Evolutionary conservation across 2,113 vertebrate species (phyloP), one percentile per base, ranked within the genome.

Genomic region (Colius striatus): DNA sequence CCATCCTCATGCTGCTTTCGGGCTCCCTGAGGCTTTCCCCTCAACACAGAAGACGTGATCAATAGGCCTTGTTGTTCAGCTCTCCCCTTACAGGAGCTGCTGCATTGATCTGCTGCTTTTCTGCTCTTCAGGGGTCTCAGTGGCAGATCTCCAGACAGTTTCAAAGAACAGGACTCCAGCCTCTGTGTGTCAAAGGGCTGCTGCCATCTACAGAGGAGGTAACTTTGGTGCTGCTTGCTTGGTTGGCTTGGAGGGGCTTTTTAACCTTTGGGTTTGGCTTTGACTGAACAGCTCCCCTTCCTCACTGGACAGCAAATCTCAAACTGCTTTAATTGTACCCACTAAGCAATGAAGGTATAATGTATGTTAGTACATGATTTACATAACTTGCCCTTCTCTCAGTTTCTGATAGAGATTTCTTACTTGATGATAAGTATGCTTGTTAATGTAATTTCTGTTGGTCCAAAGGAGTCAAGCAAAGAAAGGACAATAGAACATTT

Each of bases 281-380:
- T 34, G 27, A 71, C 48, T 57, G 19, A 93, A 61, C 3, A 81
- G 34, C 8, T 55, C 34, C 16, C 22, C 6, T 61, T 84, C 41
- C 9, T 81, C 60, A 3, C 3, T 71, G 19, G 26, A 74, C 61
- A 71, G 22, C 29, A 85, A 66, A 55, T 8, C 22, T 43, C 57
- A 34, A 62, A 55, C 47, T 60, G 34, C 34, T 84, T 84, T 72
- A 80, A 4, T 27, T 51, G 34, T 8, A 63, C 30, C 30, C 61
- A 34, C 14, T 38, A 76, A 85, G 21, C 47, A 88, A 32, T 2
- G 2, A 88, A 51, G 0, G 0, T 32, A 30, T 10, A 63, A 77
- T 1, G 2, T 15, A 17, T 23, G 5, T 48, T 74, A 58, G 73
- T 18, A 68, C 32, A 41, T 27, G 74, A 80, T 68, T 84, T 65